Evolutionary conservation across 2,888 invertebrate genomes (phyloP).

Genomic region (Creontiades dilutus): DNA sequence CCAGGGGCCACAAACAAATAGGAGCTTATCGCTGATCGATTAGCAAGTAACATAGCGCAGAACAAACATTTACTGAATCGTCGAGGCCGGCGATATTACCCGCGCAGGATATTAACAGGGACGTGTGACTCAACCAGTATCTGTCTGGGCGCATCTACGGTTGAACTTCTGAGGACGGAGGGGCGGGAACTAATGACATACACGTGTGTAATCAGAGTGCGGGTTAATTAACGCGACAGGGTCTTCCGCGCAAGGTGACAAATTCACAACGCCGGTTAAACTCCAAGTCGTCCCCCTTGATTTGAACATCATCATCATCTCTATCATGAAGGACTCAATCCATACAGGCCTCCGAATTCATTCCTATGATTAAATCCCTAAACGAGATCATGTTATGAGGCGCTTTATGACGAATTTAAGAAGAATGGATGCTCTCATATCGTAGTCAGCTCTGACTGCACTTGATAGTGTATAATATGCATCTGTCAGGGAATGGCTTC

Average conservation of each 20-base stretch:
- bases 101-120: slow-evolving; percentile 14
- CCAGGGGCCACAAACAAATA: not conserved
- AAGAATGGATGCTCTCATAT: too few species aligned
- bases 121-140: not conserved
- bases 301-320: slow-evolving; percentile 41
- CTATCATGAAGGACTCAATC: not conserved
- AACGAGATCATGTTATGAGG: too few species aligned
- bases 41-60: slow-evolving; percentile 21
- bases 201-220: slow-evolving; percentile 61
- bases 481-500: too few species aligned
- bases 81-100: slow-evolving; percentile 22
- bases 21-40: slow-evolving; percentile 42
- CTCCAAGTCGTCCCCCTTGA: not conserved
- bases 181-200: slow-evolving; percentile 44
- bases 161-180: not conserved
- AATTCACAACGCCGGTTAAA: slow-evolving; percentile 33
- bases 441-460: too few species aligned
- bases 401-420: too few species aligned
- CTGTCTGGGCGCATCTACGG: not conserved
- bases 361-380: too few species aligned
- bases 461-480: too few species aligned
- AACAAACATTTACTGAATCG: slow-evolving; percentile 39
- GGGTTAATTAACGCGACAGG: slow-evolving; percentile 54
- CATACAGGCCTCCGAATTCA: not conserved
- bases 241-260: slow-evolving; percentile 52